Evolutionary conservation across 2,113 vertebrate genomes (phyloP).

Genomic region (Octodon degus): DNA sequence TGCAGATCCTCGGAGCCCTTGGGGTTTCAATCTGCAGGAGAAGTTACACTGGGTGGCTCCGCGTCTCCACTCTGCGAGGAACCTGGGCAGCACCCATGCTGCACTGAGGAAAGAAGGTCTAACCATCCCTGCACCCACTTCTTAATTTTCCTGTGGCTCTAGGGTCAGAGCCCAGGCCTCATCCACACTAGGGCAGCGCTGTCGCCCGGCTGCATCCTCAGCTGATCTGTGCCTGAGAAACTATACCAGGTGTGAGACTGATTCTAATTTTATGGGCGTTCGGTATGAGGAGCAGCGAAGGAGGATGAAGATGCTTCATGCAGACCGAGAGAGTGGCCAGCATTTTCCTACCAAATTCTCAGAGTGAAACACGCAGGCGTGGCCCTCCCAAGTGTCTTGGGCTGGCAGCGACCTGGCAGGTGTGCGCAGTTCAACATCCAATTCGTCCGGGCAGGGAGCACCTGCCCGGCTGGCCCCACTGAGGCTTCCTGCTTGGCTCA

Average conservation of each 20-base stretch:
- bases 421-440: not conserved
- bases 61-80: not conserved
- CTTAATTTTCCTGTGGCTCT: not conserved
- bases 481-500: not conserved
- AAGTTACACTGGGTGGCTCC: no score
- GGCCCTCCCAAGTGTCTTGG: not conserved
- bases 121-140: not conserved
- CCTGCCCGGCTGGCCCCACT: not conserved
- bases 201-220: not conserved
- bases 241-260: not conserved
- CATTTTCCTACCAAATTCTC: not conserved
- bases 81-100: rapidly evolving
- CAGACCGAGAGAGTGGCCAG: not conserved
- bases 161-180: not conserved
- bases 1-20: rapidly evolving
- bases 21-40: not conserved
- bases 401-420: no score
- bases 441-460: rapidly evolving
- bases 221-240: not conserved
- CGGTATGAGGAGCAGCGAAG: not conserved
- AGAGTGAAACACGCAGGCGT: rapidly evolving
- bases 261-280: not conserved
- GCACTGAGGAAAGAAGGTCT: rapidly evolving
- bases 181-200: not conserved
- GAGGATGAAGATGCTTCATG: not conserved